A percentile compares a stretch with the other conserved stretches of the same genome.
Evolutionary conservation across 1,140 invertebrate genomes (phyloP).

Genomic region (Drosophila pandora): DNA sequence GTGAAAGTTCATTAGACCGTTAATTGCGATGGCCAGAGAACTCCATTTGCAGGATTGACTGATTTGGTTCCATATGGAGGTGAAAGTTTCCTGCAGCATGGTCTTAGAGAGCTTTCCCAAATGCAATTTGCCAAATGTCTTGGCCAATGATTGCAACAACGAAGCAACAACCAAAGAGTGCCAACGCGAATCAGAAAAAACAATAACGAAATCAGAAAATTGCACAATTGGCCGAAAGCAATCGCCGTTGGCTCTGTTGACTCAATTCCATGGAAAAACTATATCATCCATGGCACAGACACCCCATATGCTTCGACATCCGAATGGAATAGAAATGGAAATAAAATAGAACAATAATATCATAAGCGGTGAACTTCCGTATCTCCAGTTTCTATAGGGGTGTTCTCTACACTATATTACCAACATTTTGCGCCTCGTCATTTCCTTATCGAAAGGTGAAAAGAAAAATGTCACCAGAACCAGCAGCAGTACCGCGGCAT

Average conservation of each 20-base stretch:
- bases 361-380: conserved; percentile 48
- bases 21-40: conserved; percentile 51
- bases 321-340: conserved; percentile 23
- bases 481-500: conserved; percentile 40
- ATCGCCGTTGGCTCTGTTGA: conserved; percentile 48
- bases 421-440: conserved; percentile 63
- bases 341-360: conserved; percentile 27
- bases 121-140: conserved; percentile 79
- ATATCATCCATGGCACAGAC: conserved; percentile 23
- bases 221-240: conserved; percentile 72
- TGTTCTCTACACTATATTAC: conserved; percentile 16
- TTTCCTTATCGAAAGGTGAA: conserved; percentile 72
- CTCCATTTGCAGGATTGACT: conserved; percentile 47
- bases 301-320: conserved; percentile 56
- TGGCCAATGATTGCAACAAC: conserved; percentile 76
- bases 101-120: conserved; percentile 54
- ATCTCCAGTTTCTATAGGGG: conserved; percentile 43
- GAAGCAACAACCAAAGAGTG: conserved; percentile 50
- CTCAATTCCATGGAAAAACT: conserved; percentile 53
- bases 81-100: conserved; percentile 55
- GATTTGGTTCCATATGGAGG: conserved; percentile 58
- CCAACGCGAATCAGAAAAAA: conserved; percentile 22
- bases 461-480: conserved; percentile 65
- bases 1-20: conserved; percentile 73
- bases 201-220: conserved; percentile 59